Percentiles rank a stretch among this genome's conserved stretches.
Evolutionary conservation across 2,113 vertebrate genomes (phyloP).

Genomic region (Dicaeum eximium): DNA sequence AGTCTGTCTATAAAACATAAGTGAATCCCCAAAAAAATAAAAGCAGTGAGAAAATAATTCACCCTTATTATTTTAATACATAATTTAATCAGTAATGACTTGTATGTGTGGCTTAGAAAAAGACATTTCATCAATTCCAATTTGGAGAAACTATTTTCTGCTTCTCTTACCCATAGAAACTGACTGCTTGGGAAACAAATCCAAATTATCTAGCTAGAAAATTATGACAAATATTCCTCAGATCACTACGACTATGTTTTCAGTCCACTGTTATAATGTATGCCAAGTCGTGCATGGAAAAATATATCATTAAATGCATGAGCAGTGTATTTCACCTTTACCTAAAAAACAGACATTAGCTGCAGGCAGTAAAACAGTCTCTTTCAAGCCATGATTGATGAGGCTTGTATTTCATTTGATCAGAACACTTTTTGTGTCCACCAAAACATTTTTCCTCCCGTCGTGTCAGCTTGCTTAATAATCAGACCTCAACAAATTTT

Average conservation of each 20-base stretch:
- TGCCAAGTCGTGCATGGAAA: neutral
- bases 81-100: neutral
- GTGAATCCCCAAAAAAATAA: neutral
- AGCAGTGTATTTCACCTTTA: neutral
- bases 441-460: neutral
- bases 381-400: neutral
- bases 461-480: neutral
- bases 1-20: neutral
- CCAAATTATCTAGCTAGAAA: neutral
- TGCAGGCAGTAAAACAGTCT: neutral
- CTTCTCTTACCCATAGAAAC: neutral
- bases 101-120: neutral
- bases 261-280: neutral
- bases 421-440: neutral
- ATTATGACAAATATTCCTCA: neutral
- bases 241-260: neutral
- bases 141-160: neutral
- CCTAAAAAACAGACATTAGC: neutral
- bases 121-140: neutral
- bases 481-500: conserved; percentile 1
- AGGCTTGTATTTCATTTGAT: neutral
- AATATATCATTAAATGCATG: neutral
- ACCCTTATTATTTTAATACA: neutral
- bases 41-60: neutral
- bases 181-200: neutral